phyloP scores from a whole-genome alignment of 1,140 invertebrate species.

The Hypothenemus hampei region DNA sequence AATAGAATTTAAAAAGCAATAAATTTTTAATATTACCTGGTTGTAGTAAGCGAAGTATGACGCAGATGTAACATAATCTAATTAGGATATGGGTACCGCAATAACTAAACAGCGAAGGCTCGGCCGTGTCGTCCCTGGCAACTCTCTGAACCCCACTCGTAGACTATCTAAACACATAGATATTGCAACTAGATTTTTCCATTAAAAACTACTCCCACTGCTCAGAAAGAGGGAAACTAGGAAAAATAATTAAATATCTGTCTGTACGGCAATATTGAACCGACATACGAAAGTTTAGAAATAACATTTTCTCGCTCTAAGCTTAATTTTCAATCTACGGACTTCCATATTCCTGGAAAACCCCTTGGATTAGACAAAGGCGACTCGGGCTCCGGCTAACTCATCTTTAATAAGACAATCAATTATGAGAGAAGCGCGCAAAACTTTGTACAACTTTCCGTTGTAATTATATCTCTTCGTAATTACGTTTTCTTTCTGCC shows the following conservation, averaged over 20 bases:
- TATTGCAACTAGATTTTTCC: too few relatives aligned
- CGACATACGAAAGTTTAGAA: too few relatives aligned
- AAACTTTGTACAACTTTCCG: slow-evolving; percentile 45
- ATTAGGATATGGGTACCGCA: slow-evolving; percentile 46
- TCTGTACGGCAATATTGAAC: background rate
- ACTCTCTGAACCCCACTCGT: slow-evolving; percentile 19
- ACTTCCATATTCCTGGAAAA: slow-evolving; percentile 16
- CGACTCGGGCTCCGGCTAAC: slow-evolving; percentile 37
- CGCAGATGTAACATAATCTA: slow-evolving; percentile 45
- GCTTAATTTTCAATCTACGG: too few relatives aligned
- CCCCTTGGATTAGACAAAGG: slow-evolving; percentile 38
- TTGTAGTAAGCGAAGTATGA: slow-evolving; percentile 19
- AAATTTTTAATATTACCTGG: slow-evolving; percentile 16
- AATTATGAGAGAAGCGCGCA: slow-evolving; percentile 44
- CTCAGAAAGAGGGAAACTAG: background rate
- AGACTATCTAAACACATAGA: slow-evolving; percentile 9
- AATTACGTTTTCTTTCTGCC: slow-evolving; percentile 37
- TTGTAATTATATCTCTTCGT: slow-evolving; percentile 45
- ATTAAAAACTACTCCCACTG: too few relatives aligned
- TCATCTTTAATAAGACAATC: slow-evolving; percentile 48
- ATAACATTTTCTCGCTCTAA: too few relatives aligned
- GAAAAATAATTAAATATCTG: background rate
- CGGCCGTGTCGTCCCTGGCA: slow-evolving; percentile 31
- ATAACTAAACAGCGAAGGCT: slow-evolving; percentile 41
- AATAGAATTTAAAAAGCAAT: slow-evolving; percentile 9